These are phyloP conservation scores for Drosophila neotestacea DNA, from an alignment of 2,888 invertebrate genomes.

Conservation along the genomic window DNA sequence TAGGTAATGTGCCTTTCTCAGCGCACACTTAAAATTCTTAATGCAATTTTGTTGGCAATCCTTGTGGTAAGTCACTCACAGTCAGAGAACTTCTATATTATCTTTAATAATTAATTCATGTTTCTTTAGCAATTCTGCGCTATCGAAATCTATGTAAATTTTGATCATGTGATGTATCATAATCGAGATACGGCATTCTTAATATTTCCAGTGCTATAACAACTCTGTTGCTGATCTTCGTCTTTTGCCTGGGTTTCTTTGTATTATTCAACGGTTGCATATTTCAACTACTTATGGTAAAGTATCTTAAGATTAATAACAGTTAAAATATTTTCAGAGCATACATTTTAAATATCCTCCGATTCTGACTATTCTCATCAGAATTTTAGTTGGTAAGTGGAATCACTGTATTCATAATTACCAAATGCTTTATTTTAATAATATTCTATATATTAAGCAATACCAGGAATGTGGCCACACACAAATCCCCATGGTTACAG, in stretches of 20 bases:
- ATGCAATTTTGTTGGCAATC: not conserved
- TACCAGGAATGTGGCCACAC: not conserved
- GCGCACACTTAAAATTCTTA: not conserved
- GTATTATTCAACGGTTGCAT: no score
- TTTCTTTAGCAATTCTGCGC: constrained; percentile 21
- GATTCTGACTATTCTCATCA: no score
- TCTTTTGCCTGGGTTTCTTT: no score
- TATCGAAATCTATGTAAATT: constrained; percentile 17
- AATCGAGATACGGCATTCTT: not conserved
- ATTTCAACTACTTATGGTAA: constrained; percentile 11
- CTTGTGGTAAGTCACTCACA: constrained; percentile 24
- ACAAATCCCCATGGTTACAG: constrained; percentile 11
- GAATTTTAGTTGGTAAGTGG: constrained; percentile 10
- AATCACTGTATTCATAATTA: not conserved
- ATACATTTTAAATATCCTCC: no score
- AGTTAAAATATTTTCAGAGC: no score
- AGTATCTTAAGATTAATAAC: not conserved
- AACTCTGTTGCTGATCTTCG: constrained; percentile 6
- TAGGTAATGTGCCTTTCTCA: constrained; percentile 32
- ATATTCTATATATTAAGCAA: not conserved
- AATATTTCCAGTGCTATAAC: constrained; percentile 9
- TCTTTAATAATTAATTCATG: no score
- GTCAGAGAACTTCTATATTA: no score
- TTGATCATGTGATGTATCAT: constrained; percentile 9
- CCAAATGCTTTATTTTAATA: constrained; percentile 5